A percentile compares a stretch with the other conserved stretches of the same genome.
Conservation (phyloP, 2,888 invertebrate species). For the Bellardia bayeri region DNA sequence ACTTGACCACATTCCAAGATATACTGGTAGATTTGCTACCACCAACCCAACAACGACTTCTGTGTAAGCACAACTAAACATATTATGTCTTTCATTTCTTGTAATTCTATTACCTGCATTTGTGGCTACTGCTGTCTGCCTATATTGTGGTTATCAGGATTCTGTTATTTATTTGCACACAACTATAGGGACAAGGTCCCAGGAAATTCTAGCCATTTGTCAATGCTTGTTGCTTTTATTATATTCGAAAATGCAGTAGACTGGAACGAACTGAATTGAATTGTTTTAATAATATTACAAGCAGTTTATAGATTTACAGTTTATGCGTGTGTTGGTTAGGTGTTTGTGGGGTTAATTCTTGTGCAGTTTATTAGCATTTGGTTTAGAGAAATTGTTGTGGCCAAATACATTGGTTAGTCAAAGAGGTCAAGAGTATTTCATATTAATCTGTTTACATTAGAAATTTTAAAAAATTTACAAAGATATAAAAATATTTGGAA, state of each 20-base stretch:
- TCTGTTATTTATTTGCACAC: constrained; percentile 17
- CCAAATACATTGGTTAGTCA: neutral
- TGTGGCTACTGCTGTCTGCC: constrained; percentile 38
- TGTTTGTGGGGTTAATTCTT: constrained; percentile 5
- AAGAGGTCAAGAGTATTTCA: neutral
- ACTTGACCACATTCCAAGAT: neutral
- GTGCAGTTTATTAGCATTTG: constrained; percentile 13
- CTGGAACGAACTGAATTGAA: neutral
- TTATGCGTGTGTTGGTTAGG: neutral
- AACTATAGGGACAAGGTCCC: neutral
- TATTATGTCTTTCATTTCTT: constrained; percentile 4
- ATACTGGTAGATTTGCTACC: neutral
- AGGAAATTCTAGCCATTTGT: constrained; percentile 11
- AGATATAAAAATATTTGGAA: too few relatives aligned
- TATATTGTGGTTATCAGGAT: constrained; percentile 45
- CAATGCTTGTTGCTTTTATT: constrained; percentile 15
- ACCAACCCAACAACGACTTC: neutral
- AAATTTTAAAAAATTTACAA: too few relatives aligned
- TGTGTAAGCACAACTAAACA: neutral
- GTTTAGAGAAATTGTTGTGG: constrained; percentile 13
- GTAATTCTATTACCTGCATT: constrained; percentile 35
- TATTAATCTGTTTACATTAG: too few relatives aligned
- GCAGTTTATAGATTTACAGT: neutral
- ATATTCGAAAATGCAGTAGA: neutral
- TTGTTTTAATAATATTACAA: constrained; percentile 12